phyloP scores from a whole-genome alignment of 1,140 invertebrate species.

The Copidosoma floridanum region DNA sequence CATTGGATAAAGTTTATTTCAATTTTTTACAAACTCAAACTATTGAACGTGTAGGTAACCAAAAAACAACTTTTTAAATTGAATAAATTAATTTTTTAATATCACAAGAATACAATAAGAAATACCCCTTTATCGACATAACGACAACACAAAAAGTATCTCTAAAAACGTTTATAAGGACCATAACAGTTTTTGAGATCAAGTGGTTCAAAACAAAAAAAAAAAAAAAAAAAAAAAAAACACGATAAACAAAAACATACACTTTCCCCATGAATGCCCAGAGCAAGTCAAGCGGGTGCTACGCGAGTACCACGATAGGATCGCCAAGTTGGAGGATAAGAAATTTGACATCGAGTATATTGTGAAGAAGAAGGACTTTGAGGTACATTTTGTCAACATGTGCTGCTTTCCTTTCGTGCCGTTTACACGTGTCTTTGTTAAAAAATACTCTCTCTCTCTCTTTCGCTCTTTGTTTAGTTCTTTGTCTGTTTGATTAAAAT shows the following conservation, averaged over 20 bases:
- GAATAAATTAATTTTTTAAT: too few relatives aligned
- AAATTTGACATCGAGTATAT: slow-evolving; percentile 98
- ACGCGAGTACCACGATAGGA: slow-evolving; percentile 84
- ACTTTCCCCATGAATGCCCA: slow-evolving; percentile 31
- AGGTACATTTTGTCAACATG: slow-evolving; percentile 68
- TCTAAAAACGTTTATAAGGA: too few relatives aligned
- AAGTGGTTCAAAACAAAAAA: too few relatives aligned
- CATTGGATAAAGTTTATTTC: too few relatives aligned
- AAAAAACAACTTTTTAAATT: too few relatives aligned
- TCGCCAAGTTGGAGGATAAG: slow-evolving; percentile 84
- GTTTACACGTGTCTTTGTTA: background rate
- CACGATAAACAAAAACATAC: slow-evolving; percentile 2
- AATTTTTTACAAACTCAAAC: too few relatives aligned
- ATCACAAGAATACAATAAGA: too few relatives aligned
- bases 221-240: slow-evolving; percentile 7
- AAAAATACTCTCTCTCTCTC: slow-evolving; percentile 2
- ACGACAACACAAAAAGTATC: too few relatives aligned
- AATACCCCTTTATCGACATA: too few relatives aligned
- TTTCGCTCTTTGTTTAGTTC: slow-evolving; percentile 2
- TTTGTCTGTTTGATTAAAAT: slow-evolving; percentile 6
- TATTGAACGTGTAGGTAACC: too few relatives aligned
- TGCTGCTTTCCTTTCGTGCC: too few relatives aligned
- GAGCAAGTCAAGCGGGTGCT: slow-evolving; percentile 74
- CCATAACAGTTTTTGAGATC: too few relatives aligned
- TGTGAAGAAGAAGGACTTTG: slow-evolving; percentile 96